Conservation (phyloP, 2,113 vertebrate genomes). For the Mugil cephalus region DNA sequence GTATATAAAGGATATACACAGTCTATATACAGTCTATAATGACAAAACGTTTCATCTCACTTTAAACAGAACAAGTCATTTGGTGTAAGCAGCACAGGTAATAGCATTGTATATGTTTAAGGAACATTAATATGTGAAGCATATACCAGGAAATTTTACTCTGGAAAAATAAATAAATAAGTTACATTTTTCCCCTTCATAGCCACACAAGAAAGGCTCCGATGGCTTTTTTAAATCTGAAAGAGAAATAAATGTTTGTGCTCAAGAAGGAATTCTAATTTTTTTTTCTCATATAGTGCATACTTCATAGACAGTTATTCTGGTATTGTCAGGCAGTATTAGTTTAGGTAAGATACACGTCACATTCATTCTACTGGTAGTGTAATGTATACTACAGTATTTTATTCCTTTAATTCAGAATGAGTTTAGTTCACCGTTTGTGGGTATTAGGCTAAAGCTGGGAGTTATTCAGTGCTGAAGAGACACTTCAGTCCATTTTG, state of each 20-base stretch:
- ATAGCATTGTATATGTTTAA: conserved; percentile 19
- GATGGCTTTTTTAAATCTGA: conserved; percentile 17
- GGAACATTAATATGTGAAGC: conserved; percentile 20
- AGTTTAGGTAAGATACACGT: conserved; percentile 45
- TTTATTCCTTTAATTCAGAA: conserved; percentile 12
- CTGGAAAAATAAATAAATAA: conserved; percentile 50
- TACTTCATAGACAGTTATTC: conserved; percentile 43
- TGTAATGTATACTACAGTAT: conserved; percentile 33
- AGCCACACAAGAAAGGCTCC: conserved; percentile 8
- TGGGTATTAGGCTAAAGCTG: conserved; percentile 38
- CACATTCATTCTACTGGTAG: conserved; percentile 56
- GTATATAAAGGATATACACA: too few species aligned
- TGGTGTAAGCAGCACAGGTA: conserved; percentile 41
- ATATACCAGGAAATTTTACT: conserved; percentile 28
- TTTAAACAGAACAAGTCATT: conserved; percentile 11
- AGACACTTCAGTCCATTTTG: conserved; percentile 38
- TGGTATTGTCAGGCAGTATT: conserved; percentile 62
- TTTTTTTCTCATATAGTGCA: conserved; percentile 49
- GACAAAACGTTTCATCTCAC: conserved; percentile 3
- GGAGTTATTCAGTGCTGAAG: conserved; percentile 39
- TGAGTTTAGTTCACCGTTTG: conserved; percentile 27
- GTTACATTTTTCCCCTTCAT: not conserved
- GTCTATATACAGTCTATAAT: too few species aligned
- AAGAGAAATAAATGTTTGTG: conserved; percentile 56
- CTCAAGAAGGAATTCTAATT: conserved; percentile 54